Conservation (phyloP, 2,888 invertebrate genomes). For the Sclerodermus sp. region DNA sequence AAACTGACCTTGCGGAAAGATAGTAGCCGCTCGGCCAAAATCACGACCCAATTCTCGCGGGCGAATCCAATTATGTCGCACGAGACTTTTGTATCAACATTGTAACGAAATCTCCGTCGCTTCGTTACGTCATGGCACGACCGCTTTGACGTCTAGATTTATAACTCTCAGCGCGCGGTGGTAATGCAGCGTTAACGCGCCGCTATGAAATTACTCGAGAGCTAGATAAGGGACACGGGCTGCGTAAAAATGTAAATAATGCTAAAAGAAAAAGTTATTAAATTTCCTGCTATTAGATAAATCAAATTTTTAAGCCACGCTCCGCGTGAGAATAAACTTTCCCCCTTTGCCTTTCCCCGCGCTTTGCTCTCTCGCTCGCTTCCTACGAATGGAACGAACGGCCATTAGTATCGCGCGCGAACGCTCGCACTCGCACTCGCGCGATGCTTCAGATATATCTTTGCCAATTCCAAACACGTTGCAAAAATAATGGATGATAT, state of each 20-base stretch:
- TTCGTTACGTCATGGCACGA: conserved; percentile 11
- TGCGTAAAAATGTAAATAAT: background rate
- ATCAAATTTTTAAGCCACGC: no score
- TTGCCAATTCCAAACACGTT: no score
- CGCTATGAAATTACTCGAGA: conserved; percentile 11
- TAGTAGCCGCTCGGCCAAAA: conserved; percentile 1
- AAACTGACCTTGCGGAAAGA: background rate
- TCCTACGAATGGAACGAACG: no score
- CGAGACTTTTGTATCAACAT: conserved; percentile 8
- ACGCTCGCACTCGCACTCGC: no score
- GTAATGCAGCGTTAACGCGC: conserved; percentile 15
- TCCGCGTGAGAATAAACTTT: no score
- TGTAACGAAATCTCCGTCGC: conserved; percentile 18
- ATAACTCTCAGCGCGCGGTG: conserved; percentile 15
- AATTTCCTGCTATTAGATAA: no score
- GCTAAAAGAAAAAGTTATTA: background rate
- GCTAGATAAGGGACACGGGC: background rate
- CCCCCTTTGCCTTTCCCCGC: no score
- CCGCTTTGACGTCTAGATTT: conserved; percentile 16
- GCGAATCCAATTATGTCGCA: conserved; percentile 16
- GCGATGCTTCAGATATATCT: no score
- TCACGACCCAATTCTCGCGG: conserved; percentile 10
- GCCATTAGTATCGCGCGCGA: no score
- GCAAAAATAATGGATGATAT: no score
- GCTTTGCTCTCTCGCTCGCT: no score